Percentiles rank a stretch among this genome's conserved stretches.
These are phyloP conservation scores for Anas acuta DNA, from an alignment of 2,797 vertebrate genomes.

Conservation along the genomic window DNA sequence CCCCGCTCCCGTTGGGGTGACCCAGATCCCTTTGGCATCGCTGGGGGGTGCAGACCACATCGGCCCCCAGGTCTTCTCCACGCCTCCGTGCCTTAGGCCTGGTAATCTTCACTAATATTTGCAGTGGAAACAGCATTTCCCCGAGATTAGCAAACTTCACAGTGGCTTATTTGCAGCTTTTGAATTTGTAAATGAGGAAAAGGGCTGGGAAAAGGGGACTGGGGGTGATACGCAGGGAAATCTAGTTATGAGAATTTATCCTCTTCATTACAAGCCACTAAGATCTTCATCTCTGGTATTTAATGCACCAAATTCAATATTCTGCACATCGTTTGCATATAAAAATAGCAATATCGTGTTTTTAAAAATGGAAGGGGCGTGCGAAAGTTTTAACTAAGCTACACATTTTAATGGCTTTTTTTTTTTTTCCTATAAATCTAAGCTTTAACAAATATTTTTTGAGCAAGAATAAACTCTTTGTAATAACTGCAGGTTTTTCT, in stretches of 20 bases:
- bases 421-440: not conserved
- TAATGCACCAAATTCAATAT: constrained; percentile 22
- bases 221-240: constrained; percentile 5
- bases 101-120: constrained; percentile 42
- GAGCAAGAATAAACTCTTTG: not conserved
- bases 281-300: constrained; percentile 10
- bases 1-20: rapidly evolving
- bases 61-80: not conserved
- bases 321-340: not conserved
- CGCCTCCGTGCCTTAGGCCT: not conserved
- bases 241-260: constrained; percentile 1
- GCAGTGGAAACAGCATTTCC: constrained; percentile 1
- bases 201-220: not conserved
- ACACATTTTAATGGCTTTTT: not conserved
- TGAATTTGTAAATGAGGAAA: not conserved
- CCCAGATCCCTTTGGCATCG: not conserved
- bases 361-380: not conserved
- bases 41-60: not conserved
- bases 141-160: constrained; percentile 29
- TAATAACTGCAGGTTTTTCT: not conserved
- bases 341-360: not conserved
- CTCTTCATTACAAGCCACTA: constrained; percentile 37
- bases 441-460: not conserved
- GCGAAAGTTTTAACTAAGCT: not conserved
- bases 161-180: constrained; percentile 11